Conservation (phyloP, 2,797 vertebrate species). For the Botia almorhae region DNA sequence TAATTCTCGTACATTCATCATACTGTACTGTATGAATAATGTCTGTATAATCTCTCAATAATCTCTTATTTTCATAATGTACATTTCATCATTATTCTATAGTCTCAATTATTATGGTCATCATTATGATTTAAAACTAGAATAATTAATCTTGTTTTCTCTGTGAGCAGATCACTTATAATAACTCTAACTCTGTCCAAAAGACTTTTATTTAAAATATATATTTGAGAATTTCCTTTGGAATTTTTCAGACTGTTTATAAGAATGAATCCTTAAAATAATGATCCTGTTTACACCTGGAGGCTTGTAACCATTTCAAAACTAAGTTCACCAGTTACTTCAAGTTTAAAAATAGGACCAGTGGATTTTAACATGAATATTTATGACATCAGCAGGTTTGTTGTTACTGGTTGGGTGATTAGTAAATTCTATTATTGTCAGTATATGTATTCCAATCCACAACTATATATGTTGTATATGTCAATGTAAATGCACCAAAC, state of each 20-base stretch:
- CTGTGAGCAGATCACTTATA: constrained; percentile 19
- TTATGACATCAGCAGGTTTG: not conserved
- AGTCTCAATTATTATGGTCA: not conserved
- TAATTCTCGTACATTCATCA: not conserved
- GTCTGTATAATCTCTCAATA: constrained; percentile 14
- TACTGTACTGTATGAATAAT: constrained; percentile 17
- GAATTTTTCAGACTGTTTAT: not conserved
- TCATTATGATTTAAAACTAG: constrained; percentile 16
- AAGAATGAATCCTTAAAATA: not conserved
- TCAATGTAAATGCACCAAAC: not conserved
- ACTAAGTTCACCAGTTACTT: not conserved
- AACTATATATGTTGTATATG: not conserved
- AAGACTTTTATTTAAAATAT: constrained; percentile 18
- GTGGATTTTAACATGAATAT: not conserved
- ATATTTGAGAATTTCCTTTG: constrained; percentile 10
- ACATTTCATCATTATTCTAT: not conserved
- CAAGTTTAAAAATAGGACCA: not conserved
- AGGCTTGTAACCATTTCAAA: constrained; percentile 16
- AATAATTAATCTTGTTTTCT: constrained; percentile 22
- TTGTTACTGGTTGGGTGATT: not conserved
- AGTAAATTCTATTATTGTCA: not conserved
- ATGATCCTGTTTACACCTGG: not conserved
- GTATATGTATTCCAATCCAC: not conserved
- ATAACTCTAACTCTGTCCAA: constrained; percentile 18
- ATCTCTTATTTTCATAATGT: constrained; percentile 21